Conservation (phyloP, 2,797 vertebrate species). For the Aulostomus chinensis region DNA sequence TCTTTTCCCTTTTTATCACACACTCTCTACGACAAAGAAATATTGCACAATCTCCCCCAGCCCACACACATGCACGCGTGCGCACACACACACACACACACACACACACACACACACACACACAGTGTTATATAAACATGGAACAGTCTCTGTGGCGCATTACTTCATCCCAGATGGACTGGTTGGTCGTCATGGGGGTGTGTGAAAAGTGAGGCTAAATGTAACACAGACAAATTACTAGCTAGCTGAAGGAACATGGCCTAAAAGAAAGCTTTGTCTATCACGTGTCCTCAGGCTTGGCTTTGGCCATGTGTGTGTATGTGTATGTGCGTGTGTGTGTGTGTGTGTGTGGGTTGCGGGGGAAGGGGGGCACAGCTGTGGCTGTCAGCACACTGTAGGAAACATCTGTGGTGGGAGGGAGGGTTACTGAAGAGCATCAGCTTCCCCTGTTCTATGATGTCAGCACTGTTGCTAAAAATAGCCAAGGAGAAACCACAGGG, state of each 20-base stretch:
- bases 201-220: conserved; percentile 40
- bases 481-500: conserved; percentile 34
- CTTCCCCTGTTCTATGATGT: conserved; percentile 69
- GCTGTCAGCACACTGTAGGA: conserved; percentile 57
- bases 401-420: conserved; percentile 41
- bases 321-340: conserved; percentile 15
- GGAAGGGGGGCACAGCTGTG: conserved; percentile 63
- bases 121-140: conserved; percentile 70
- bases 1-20: conserved; percentile 21
- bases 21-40: conserved; percentile 42
- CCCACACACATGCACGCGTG: conserved; percentile 28
- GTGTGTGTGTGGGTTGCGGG: conserved; percentile 8
- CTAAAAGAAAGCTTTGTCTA: conserved; percentile 39
- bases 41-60: conserved; percentile 43
- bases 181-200: conserved; percentile 45
- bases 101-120: conserved; percentile 28
- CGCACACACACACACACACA: conserved; percentile 27
- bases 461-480: conserved; percentile 76
- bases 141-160: conserved; percentile 56
- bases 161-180: conserved; percentile 64
- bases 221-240: conserved; percentile 21
- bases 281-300: conserved; percentile 23
- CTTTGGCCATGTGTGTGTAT: conserved; percentile 38
- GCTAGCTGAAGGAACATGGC: conserved; percentile 8
- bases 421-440: conserved; percentile 56